Evolutionary conservation across 2,113 vertebrate species (phyloP).

Genomic region (Cebus imitator): DNA sequence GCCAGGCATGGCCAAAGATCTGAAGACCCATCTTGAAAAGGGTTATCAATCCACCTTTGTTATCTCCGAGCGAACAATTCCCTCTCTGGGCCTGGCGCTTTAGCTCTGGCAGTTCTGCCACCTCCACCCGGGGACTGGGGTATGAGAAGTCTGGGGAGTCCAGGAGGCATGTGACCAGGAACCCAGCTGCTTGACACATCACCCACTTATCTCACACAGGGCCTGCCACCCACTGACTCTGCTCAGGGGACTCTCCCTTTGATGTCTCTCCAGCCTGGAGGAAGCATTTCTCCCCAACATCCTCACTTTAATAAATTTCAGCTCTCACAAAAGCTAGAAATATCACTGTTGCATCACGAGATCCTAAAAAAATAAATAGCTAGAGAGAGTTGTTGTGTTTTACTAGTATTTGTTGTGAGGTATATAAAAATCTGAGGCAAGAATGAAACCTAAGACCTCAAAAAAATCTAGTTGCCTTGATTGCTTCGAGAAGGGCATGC

Average conservation of each 20-base stretch:
- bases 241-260: not conserved
- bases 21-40: not conserved
- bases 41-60: not conserved
- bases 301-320: not conserved
- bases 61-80: not conserved
- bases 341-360: too few relatives aligned
- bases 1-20: not conserved
- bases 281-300: not conserved
- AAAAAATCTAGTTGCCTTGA: not conserved
- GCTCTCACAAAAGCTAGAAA: not conserved
- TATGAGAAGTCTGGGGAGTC: too few relatives aligned
- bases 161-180: not conserved
- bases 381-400: not conserved
- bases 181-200: rapidly evolving
- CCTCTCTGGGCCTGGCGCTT: not conserved
- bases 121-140: rapidly evolving
- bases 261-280: not conserved
- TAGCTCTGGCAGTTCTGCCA: not conserved
- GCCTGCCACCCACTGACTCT: rapidly evolving
- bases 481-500: too few relatives aligned
- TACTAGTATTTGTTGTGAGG: not conserved
- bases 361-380: too few relatives aligned
- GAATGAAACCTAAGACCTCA: not conserved
- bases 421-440: not conserved
- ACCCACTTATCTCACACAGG: rapidly evolving